Conservation (phyloP, 37 sponge, comb jelly and placozoan species). For the Mnemiopsis leidyi region DNA sequence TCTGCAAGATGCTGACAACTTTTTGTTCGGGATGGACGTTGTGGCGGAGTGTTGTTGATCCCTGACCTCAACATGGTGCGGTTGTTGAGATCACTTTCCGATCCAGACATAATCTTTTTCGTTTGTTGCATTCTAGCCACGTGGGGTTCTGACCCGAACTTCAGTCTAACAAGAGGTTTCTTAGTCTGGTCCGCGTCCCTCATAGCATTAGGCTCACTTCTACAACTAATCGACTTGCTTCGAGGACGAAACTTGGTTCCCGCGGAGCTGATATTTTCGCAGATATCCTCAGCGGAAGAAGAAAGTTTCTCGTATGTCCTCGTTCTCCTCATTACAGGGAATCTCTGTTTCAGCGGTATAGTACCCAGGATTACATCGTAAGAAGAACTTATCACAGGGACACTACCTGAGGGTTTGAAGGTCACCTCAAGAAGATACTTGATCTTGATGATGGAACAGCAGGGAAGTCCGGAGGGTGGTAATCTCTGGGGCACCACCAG, state of each 20-base stretch:
- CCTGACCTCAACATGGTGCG: not conserved
- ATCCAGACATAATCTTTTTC: not conserved
- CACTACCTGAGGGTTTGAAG: not conserved
- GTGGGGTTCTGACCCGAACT: not conserved
- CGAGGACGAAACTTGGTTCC: not conserved
- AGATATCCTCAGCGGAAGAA: not conserved
- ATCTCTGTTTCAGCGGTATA: not conserved
- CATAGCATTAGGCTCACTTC: not conserved
- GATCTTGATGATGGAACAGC: not conserved
- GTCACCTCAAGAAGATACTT: slow-evolving; percentile 6
- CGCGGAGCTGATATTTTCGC: not conserved
- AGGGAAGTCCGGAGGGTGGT: not conserved
- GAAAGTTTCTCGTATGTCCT: slow-evolving; percentile 22
- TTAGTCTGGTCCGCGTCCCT: not conserved
- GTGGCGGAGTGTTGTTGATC: not conserved
- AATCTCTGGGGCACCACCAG: not conserved
- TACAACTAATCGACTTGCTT: not conserved
- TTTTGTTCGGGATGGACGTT: not conserved
- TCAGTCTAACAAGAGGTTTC: not conserved
- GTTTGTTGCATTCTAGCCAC: not conserved
- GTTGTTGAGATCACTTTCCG: not conserved
- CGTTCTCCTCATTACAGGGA: not conserved
- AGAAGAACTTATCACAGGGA: not conserved
- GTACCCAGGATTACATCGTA: not conserved
- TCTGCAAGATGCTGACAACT: not conserved